A percentile compares a stretch with the other conserved stretches of the same genome.
Evolutionary conservation across 2,113 vertebrate species (phyloP).

Genomic region (Pionites leucogaster): DNA sequence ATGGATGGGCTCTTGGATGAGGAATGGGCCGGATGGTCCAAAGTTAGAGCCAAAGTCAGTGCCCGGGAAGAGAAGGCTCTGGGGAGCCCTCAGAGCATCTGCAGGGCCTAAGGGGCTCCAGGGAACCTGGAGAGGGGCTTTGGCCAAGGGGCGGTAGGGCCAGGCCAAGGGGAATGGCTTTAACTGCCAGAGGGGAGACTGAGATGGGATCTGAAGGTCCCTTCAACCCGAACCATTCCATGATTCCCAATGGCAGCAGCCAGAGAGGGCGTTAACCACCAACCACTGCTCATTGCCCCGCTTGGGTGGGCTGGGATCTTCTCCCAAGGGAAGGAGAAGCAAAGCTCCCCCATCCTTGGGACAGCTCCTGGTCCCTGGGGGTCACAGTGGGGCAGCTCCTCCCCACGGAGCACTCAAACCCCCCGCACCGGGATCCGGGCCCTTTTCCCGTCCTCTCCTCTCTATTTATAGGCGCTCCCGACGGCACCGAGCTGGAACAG

Average conservation of each 20-base stretch:
- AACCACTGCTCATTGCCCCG: too few species aligned
- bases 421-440: not conserved
- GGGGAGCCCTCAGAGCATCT: not conserved
- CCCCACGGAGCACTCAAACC: fast-evolving
- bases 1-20: not conserved
- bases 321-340: not conserved
- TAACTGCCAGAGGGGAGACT: too few species aligned
- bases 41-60: not conserved
- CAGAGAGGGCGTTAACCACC: not conserved
- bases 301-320: not conserved
- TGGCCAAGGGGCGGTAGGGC: not conserved
- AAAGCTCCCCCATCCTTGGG: not conserved
- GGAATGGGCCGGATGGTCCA: not conserved
- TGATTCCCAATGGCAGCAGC: not conserved
- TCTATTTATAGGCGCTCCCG: not conserved
- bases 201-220: not conserved
- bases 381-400: fast-evolving
- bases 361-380: fast-evolving
- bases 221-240: not conserved
- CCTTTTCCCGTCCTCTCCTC: not conserved
- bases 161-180: not conserved
- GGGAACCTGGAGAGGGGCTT: not conserved
- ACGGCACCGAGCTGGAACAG: not conserved
- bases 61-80: not conserved
- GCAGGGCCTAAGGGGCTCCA: not conserved